Evolutionary conservation across 2,888 invertebrate genomes (phyloP), one percentile per base, ranked within the genome.

Genomic region (Thereva nobilitata): DNA sequence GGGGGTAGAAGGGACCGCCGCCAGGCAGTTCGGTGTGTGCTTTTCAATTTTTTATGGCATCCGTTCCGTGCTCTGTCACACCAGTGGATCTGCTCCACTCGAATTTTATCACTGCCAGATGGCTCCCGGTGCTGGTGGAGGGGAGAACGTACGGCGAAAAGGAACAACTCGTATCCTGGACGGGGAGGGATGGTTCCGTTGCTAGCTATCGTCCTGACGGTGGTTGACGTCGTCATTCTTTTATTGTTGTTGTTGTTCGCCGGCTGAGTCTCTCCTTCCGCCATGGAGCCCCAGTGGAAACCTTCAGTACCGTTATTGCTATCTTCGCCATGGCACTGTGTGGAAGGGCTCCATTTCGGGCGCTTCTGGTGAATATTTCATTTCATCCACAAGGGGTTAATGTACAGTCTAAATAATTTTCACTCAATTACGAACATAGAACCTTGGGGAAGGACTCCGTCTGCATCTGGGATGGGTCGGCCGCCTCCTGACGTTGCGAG

Each of bases 21-120:
- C 59, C 37, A 38, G 59, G 37, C 49, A 49, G 47, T 59, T 59
- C 40, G 12, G 47, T 49, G 59, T 49, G 59, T 49, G 23, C 49
- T 59, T 59, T 59, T 59, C 59, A 59, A 59, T 59, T 59, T 59
- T 59, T 59, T 59, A 59, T 59, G 59, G 59, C 59, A 59, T 59
- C 59, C 59, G 59, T 59, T 59, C 49, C 59, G 59, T 59, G 59
- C 59, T 59, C 49, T 59, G 49, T 59, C 59, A 49, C 59, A 59
- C 59, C 59, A 38, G 12, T 49, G 59, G 49, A 59, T 59, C 59
- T 59, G 59, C 59, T 49, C 59, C 59, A 59, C 49, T 59, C 40
- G 59, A 12, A 49, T 59, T 59, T 59, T 59, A 59, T 59, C 59
- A 59, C 59, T 59, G n/a, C 54, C 8, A 7, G 3, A n/a, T n/a